These are phyloP conservation scores for Pipa parva DNA, from an alignment of 2,113 vertebrate species.

Conservation along the genomic window DNA sequence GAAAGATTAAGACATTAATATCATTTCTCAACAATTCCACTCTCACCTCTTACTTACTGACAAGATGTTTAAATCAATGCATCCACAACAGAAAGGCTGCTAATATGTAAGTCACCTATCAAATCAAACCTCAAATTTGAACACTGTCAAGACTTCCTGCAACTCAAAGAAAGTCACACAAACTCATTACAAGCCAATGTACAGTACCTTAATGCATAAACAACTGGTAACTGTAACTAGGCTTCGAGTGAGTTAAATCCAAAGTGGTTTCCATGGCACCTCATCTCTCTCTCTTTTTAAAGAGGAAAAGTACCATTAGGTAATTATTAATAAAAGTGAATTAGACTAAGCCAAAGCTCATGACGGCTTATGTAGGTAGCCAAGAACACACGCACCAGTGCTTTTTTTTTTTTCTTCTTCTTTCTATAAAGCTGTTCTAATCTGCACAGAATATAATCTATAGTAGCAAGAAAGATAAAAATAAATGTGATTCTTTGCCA, in stretches of 20 bases:
- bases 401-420: too few relatives aligned
- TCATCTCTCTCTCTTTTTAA: constrained; percentile 52
- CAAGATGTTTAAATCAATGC: too few relatives aligned
- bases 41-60: too few relatives aligned
- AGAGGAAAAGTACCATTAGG: constrained; percentile 56
- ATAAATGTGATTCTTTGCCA: not conserved
- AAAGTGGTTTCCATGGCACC: constrained; percentile 61
- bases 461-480: not conserved
- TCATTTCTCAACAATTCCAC: too few relatives aligned
- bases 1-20: too few relatives aligned
- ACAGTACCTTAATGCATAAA: constrained; percentile 49
- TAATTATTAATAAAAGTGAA: constrained; percentile 47
- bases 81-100: too few relatives aligned
- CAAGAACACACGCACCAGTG: constrained; percentile 18
- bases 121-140: too few relatives aligned
- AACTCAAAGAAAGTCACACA: not conserved
- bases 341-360: constrained; percentile 31
- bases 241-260: constrained; percentile 54
- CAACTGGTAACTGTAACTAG: constrained; percentile 39
- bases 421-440: constrained; percentile 14
- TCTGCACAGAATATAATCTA: constrained; percentile 16
- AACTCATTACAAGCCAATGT: constrained; percentile 29
- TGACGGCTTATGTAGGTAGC: constrained; percentile 24
- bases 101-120: too few relatives aligned
- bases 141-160: not conserved